Evolutionary conservation across 2,888 invertebrate genomes (phyloP).

Genomic region (Automeris io): DNA sequence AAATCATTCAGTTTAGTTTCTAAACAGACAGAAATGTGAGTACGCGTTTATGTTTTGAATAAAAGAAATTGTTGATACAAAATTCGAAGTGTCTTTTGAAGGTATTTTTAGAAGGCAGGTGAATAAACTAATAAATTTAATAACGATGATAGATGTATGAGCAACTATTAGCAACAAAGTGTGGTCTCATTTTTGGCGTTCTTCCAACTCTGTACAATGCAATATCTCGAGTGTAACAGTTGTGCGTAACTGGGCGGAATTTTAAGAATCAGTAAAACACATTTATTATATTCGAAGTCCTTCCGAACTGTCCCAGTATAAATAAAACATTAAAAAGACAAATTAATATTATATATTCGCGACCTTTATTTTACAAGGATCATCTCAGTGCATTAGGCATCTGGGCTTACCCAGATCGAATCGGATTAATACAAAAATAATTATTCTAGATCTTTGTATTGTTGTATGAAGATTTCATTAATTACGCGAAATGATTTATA

Average conservation of each 20-base stretch:
- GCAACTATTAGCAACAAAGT: conserved; percentile 31
- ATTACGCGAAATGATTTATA: no score
- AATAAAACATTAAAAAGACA: conserved; percentile 6
- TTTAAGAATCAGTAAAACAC: background rate
- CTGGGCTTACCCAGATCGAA: no score
- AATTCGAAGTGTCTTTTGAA: conserved; percentile 17
- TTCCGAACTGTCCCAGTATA: conserved; percentile 3
- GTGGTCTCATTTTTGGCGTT: conserved; percentile 34
- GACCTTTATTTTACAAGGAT: background rate
- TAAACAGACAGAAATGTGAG: conserved; percentile 30
- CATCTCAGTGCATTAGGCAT: no score
- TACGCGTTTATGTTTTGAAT: conserved; percentile 14
- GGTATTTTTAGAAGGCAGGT: conserved; percentile 26
- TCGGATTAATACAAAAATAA: no score
- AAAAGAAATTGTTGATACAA: conserved; percentile 15
- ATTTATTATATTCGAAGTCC: background rate
- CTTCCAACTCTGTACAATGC: conserved; percentile 29
- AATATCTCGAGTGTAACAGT: conserved; percentile 15
- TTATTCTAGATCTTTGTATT: no score
- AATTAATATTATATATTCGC: background rate
- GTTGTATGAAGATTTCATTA: no score
- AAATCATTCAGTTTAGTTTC: conserved; percentile 48
- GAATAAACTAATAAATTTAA: conserved; percentile 47
- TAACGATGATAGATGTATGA: conserved; percentile 30
- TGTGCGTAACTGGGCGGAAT: conserved; percentile 6